Base-by-base conservation (phyloP, 2,888 invertebrate species). In the Cordilura impudica region DNA sequence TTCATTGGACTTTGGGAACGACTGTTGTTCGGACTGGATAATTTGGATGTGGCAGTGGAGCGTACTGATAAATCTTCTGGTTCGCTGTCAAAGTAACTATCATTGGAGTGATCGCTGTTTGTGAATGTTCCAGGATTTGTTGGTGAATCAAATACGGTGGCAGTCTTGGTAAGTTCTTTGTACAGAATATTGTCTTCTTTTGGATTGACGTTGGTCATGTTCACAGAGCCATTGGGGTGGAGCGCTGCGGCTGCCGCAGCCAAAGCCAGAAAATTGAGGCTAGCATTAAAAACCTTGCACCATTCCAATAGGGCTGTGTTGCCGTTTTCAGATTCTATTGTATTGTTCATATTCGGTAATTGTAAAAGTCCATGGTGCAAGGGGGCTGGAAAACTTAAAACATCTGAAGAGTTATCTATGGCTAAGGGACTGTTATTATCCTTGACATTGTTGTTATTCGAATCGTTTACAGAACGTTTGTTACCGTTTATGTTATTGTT, bases 211-310 rank as follows among this genome's bases (percentile, higher is more conserved):
- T 18, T 19, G 3, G n/a, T 8, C 4, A 31, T 7, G 56, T 61
- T 54, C 16, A 61, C 2, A 23, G 7, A 3, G 6, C 45, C 14
- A 0, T 29, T 54, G 0, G 85, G 83, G n/a, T 87, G 83, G 65
- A 87, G 78, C 0, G 87, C 84, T 2, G 86, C 86, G 14, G 85
- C 85, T n/a, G 86, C 85, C 18, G 87, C 86, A 16, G 86, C 84
- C 35, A 87, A 83, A 29, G 87, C 84, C 58, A 87, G 82, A 45
- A 84, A 86, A 53, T 84, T 87, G n/a, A 89, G 76, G 60, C 87
- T 87, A 16, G 88, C 92, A 14, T 93, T 92, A 83, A 93, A 93
- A 84, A 94, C 93, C 89, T 94, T 94, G 89, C 94, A 95, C 92
- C 94, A 94, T 84, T 94, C 93, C 83, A 95, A 91, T 92, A 94